phyloP scores from a whole-genome alignment of 2,888 invertebrate genomes.

The Melipona beecheii region DNA sequence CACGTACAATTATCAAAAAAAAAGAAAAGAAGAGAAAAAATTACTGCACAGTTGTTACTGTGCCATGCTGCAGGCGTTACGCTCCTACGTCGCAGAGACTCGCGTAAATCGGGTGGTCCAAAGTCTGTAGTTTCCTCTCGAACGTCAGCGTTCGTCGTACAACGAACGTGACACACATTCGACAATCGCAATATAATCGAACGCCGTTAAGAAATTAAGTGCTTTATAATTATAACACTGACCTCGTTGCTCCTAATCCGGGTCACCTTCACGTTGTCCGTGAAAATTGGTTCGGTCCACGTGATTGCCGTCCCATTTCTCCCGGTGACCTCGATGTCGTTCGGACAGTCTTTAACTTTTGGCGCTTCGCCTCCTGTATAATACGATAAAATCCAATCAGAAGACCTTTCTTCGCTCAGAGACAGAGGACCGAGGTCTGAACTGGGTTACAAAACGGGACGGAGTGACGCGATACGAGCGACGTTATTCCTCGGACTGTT shows the following conservation, averaged over 20 bases:
- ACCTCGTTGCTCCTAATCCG: constrained; percentile 83
- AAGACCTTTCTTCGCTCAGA: too few relatives aligned
- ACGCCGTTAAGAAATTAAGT: constrained; percentile 29
- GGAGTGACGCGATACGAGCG: not conserved
- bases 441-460: not conserved
- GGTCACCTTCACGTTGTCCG: constrained; percentile 85
- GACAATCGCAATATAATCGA: constrained; percentile 17
- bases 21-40: not conserved
- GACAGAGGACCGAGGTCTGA: not conserved
- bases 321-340: constrained; percentile 80
- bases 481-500: not conserved
- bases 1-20: not conserved
- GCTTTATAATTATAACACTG: constrained; percentile 58
- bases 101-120: not conserved
- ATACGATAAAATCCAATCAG: constrained; percentile 36
- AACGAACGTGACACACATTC: constrained; percentile 15
- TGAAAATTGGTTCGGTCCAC: constrained; percentile 85
- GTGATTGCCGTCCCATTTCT: constrained; percentile 81
- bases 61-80: not conserved
- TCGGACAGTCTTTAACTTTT: constrained; percentile 84
- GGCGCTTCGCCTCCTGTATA: constrained; percentile 85
- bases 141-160: not conserved
- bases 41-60: not conserved
- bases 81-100: not conserved
- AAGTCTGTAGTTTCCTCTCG: constrained; percentile 12